Percentiles rank a stretch among this genome's conserved stretches.
Evolutionary conservation across 1,140 invertebrate genomes (phyloP).

Genomic region (Cheumatopsyche charites): DNA sequence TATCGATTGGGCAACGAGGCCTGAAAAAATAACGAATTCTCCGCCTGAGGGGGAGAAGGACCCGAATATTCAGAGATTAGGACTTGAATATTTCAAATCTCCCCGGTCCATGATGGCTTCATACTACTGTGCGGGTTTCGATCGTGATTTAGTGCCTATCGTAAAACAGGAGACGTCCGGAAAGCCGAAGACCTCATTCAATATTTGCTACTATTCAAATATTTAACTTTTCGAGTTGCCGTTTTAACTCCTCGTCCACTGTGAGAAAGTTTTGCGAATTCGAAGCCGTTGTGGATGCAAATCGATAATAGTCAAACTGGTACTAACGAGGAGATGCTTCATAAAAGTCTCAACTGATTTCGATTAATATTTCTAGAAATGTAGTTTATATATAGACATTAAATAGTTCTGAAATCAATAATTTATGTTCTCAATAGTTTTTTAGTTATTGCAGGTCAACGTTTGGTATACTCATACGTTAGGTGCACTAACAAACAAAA

Average conservation of each 20-base stretch:
- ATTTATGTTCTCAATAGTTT: too few relatives aligned
- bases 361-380: too few relatives aligned
- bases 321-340: too few relatives aligned
- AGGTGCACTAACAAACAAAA: too few relatives aligned
- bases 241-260: constrained; percentile 31
- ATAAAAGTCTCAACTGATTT: too few relatives aligned
- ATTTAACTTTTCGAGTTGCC: constrained; percentile 42
- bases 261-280: constrained; percentile 11
- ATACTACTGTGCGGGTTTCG: neutral
- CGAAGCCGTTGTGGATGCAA: constrained; percentile 11
- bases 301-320: constrained; percentile 33
- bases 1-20: too few relatives aligned
- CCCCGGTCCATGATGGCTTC: constrained; percentile 23
- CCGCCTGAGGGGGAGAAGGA: neutral
- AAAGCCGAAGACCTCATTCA: constrained; percentile 36
- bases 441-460: too few relatives aligned
- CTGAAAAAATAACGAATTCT: too few relatives aligned
- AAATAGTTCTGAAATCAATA: too few relatives aligned
- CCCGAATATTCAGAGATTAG: constrained; percentile 26
- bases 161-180: constrained; percentile 34
- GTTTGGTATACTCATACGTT: too few relatives aligned
- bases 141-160: constrained; percentile 36
- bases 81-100: constrained; percentile 33
- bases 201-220: constrained; percentile 41
- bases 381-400: too few relatives aligned